These are phyloP conservation scores for Cyanoliseus patagonus DNA, from an alignment of 2,113 vertebrate species.

Conservation along the genomic window DNA sequence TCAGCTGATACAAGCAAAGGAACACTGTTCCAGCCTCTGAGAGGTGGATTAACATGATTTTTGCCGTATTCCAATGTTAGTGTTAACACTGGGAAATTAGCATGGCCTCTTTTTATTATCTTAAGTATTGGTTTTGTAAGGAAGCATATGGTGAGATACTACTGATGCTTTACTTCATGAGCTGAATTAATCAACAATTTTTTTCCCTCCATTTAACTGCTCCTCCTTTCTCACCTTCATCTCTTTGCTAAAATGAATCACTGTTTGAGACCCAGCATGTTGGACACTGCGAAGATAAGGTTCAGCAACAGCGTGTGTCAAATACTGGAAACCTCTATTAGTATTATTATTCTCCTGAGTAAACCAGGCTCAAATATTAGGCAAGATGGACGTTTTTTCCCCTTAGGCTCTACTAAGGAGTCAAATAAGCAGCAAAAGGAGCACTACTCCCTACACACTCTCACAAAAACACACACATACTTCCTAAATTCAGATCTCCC, in stretches of 20 bases:
- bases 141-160: neutral
- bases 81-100: neutral
- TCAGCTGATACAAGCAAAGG: neutral
- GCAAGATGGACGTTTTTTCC: neutral
- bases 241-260: neutral
- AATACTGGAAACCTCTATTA: neutral
- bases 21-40: neutral
- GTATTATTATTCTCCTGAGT: neutral
- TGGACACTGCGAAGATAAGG: neutral
- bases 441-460: neutral
- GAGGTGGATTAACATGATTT: neutral
- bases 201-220: neutral
- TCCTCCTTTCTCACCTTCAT: neutral
- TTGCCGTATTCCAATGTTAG: neutral
- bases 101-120: neutral
- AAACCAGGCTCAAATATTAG: neutral
- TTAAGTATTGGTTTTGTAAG: neutral
- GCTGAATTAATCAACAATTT: neutral
- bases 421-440: neutral
- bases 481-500: neutral
- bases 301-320: neutral
- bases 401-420: neutral
- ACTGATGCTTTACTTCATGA: neutral
- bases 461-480: neutral
- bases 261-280: neutral